These are phyloP conservation scores for Fragum fragum DNA, from an alignment of 2,888 invertebrate species.

Conservation along the genomic window DNA sequence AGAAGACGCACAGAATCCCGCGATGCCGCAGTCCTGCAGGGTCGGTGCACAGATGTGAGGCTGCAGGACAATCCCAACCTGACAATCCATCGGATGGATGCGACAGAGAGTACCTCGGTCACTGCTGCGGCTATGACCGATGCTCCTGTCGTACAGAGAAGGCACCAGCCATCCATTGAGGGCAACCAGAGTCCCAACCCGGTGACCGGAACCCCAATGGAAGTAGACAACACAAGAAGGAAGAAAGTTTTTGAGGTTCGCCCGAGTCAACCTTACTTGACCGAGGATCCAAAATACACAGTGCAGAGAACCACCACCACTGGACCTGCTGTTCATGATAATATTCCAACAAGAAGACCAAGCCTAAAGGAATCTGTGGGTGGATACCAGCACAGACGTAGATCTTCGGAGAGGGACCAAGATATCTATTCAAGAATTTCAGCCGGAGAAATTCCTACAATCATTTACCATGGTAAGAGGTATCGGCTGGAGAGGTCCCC, in stretches of 20 bases:
- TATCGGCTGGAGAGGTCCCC: background rate
- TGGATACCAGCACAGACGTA: background rate
- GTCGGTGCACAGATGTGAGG: background rate
- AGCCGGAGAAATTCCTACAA: background rate
- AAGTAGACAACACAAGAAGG: background rate
- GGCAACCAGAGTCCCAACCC: background rate
- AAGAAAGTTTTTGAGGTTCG: too few species aligned
- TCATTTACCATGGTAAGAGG: background rate
- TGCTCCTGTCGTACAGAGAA: background rate
- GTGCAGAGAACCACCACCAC: background rate
- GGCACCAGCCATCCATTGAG: background rate
- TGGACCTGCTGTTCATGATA: background rate
- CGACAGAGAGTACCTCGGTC: background rate
- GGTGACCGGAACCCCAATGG: background rate
- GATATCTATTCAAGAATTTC: background rate
- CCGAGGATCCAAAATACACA: background rate
- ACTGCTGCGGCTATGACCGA: background rate
- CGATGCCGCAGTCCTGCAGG: background rate
- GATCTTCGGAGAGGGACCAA: background rate
- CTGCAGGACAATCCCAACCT: slow-evolving; percentile 18
- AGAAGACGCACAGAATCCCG: background rate
- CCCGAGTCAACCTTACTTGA: background rate
- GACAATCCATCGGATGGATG: background rate
- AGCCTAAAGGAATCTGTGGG: background rate
- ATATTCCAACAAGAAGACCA: background rate